These are phyloP conservation scores for Crenuchus spilurus DNA, from an alignment of 2,797 vertebrate species.

Conservation along the genomic window DNA sequence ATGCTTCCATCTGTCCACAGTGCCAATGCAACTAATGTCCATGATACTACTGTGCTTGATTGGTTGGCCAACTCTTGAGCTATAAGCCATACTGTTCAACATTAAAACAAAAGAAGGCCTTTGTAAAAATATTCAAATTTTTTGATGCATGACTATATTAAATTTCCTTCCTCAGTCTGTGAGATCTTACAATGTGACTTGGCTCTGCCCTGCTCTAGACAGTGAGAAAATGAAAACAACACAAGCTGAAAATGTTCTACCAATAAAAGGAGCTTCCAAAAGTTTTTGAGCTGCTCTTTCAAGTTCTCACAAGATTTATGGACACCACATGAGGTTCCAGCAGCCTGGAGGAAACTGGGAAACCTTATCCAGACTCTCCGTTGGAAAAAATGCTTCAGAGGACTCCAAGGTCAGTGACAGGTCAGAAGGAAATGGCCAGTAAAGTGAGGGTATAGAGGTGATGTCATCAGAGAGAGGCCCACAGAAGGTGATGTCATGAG, in stretches of 20 bases:
- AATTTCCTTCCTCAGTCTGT: background rate
- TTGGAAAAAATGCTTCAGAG: constrained; percentile 57
- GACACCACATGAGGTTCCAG: constrained; percentile 65
- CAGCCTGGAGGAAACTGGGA: constrained; percentile 64
- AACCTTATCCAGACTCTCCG: constrained; percentile 61
- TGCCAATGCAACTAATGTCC: too few relatives aligned
- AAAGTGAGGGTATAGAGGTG: constrained; percentile 52
- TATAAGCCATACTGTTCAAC: too few relatives aligned
- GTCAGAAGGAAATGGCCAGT: constrained; percentile 61
- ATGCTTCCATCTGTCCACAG: too few relatives aligned
- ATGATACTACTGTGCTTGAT: too few relatives aligned
- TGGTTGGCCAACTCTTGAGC: too few relatives aligned
- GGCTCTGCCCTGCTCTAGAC: background rate
- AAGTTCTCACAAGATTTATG: constrained; percentile 68
- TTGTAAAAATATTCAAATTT: too few relatives aligned
- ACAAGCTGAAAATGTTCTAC: constrained; percentile 30
- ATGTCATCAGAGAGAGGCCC: constrained; percentile 65
- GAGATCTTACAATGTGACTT: constrained; percentile 38
- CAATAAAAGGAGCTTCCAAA: constrained; percentile 56
- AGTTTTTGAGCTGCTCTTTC: constrained; percentile 66
- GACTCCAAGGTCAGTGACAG: constrained; percentile 57
- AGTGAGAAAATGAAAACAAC: constrained; percentile 45
- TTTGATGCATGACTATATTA: background rate
- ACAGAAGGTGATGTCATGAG: constrained; percentile 54
- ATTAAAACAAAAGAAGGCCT: too few relatives aligned